Evolutionary conservation across 2,797 vertebrate genomes (phyloP).

Genomic region (Gymnoscopelus microlampas): DNA sequence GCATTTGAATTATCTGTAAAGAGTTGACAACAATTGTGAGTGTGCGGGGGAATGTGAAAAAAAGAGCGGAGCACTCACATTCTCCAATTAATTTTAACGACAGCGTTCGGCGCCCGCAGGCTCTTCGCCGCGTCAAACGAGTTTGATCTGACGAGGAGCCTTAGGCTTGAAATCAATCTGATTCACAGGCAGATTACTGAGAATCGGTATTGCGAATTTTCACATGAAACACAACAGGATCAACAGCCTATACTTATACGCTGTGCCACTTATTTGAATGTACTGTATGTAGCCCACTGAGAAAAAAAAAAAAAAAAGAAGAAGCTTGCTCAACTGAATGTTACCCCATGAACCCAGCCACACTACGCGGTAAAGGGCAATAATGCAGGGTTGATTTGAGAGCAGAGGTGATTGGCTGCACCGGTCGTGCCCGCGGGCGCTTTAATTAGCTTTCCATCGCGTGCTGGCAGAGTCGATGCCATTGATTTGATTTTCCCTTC

Average conservation of each 20-base stretch:
- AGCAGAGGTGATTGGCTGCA: conserved; percentile 60
- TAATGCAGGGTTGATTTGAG: conserved; percentile 57
- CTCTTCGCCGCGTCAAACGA: too few relatives aligned
- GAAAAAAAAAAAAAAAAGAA: not conserved
- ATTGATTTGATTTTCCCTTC: conserved; percentile 84
- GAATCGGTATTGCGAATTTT: not conserved
- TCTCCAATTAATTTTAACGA: too few relatives aligned
- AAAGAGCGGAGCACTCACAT: too few relatives aligned
- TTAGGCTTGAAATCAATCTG: not conserved
- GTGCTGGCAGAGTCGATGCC: conserved; percentile 79
- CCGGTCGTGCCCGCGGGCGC: conserved; percentile 72
- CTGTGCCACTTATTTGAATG: not conserved
- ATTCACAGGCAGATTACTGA: too few relatives aligned
- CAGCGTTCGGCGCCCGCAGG: too few relatives aligned
- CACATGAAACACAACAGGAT: not conserved
- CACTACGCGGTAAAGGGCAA: conserved; percentile 31
- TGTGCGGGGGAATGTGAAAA: too few relatives aligned
- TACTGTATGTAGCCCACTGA: not conserved
- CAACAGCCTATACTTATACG: not conserved
- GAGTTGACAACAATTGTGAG: too few relatives aligned
- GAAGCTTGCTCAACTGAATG: too few relatives aligned
- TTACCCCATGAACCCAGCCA: not conserved
- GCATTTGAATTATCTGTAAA: too few relatives aligned
- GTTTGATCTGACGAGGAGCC: too few relatives aligned
- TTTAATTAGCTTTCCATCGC: conserved; percentile 85